Percentiles rank a stretch among this genome's conserved stretches.
phyloP scores from a whole-genome alignment of 2,113 vertebrate species.

The Cyanoderma ruficeps region DNA sequence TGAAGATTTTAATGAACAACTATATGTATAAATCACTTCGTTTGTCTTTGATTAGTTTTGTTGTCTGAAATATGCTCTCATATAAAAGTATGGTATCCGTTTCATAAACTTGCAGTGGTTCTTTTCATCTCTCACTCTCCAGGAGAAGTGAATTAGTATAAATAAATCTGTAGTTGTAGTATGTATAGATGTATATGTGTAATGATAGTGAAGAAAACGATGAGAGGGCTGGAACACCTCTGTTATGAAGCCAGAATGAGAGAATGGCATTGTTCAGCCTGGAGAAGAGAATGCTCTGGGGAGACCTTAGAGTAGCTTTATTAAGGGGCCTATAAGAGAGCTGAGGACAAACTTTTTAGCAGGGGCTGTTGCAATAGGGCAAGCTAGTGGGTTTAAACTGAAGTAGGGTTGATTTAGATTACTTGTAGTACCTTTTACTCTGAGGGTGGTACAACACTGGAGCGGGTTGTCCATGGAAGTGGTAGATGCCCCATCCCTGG shows the following conservation, averaged over 20 bases:
- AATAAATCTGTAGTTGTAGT: neutral
- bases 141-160: neutral
- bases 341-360: neutral
- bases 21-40: neutral
- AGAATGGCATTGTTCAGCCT: rapidly evolving
- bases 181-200: neutral
- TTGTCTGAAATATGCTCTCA: neutral
- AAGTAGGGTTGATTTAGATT: neutral
- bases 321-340: neutral
- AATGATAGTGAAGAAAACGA: neutral
- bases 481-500: neutral
- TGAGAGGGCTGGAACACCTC: neutral
- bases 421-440: neutral
- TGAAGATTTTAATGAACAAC: neutral
- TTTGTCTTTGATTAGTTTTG: neutral
- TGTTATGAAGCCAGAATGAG: neutral
- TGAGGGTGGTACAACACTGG: neutral
- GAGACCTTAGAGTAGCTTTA: neutral
- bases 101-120: neutral
- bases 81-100: neutral
- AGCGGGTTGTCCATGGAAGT: neutral
- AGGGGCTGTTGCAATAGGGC: neutral
- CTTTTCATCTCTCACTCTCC: neutral
- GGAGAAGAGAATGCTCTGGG: neutral
- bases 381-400: neutral